Percentiles rank a stretch among this genome's conserved stretches.
phyloP scores from a whole-genome alignment of 2,888 invertebrate genomes.

The Agrotis puta region DNA sequence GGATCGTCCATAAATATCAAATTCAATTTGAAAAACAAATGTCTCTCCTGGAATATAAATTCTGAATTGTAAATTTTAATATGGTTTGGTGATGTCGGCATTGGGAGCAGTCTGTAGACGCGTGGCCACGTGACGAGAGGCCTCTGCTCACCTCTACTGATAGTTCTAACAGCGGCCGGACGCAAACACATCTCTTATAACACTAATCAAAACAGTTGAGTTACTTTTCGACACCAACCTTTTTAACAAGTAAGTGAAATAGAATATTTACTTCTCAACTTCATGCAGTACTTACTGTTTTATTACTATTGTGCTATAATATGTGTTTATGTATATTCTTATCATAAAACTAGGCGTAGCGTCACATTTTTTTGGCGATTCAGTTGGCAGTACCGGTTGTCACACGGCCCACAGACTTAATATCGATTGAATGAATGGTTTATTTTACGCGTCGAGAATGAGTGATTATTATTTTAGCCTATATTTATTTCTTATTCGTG shows the following conservation, averaged over 20 bases:
- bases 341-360: neutral
- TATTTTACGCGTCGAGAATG: neutral
- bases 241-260: constrained; percentile 35
- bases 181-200: constrained; percentile 18
- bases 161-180: constrained; percentile 16
- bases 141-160: constrained; percentile 30
- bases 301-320: constrained; percentile 1
- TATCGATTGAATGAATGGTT: constrained; percentile 33
- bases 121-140: constrained; percentile 74
- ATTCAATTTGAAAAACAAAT: constrained; percentile 64
- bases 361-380: constrained; percentile 22
- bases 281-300: constrained; percentile 10
- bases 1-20: constrained; percentile 65
- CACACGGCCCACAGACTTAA: constrained; percentile 32
- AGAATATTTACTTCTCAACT: constrained; percentile 9
- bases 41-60: constrained; percentile 58
- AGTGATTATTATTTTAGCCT: constrained; percentile 7
- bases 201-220: constrained; percentile 21
- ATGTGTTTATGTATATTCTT: constrained; percentile 1
- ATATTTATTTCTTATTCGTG: neutral
- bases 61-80: constrained; percentile 68
- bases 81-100: constrained; percentile 42
- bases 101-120: constrained; percentile 70
- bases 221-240: constrained; percentile 19
- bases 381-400: constrained; percentile 61